These are phyloP conservation scores for Lepas anatifera DNA, from an alignment of 2,888 invertebrate genomes.

Conservation along the genomic window DNA sequence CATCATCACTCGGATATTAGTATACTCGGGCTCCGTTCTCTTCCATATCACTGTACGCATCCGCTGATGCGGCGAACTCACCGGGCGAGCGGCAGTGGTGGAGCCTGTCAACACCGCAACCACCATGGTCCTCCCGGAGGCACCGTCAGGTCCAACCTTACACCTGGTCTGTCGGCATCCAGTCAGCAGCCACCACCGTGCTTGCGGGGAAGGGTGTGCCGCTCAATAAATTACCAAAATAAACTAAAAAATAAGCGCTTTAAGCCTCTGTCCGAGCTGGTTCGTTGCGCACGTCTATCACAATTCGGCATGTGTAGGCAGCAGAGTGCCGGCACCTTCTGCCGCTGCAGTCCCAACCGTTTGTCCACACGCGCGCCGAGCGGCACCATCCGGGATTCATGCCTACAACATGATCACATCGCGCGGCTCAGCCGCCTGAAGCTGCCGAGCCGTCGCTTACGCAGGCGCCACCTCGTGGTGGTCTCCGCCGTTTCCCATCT, in stretches of 20 bases:
- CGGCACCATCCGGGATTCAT: background rate
- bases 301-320: background rate
- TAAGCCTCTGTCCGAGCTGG: background rate
- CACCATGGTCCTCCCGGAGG: background rate
- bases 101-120: background rate
- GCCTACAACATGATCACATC: background rate
- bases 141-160: too few relatives aligned
- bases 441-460: background rate
- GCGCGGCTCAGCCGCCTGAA: background rate
- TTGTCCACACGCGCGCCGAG: background rate
- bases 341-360: background rate
- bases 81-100: too few relatives aligned
- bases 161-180: too few relatives aligned
- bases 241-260: conserved; percentile 8
- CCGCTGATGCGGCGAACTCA: too few relatives aligned
- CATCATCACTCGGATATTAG: too few relatives aligned
- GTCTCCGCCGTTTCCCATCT: background rate
- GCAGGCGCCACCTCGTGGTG: background rate
- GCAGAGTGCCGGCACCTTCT: background rate
- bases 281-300: conserved; percentile 4
- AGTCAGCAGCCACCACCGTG: background rate
- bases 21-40: too few relatives aligned
- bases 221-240: conserved; percentile 5
- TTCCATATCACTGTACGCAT: too few relatives aligned
- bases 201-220: background rate